Evolutionary conservation across 2,888 invertebrate genomes (phyloP), one percentile per base, ranked within the genome.

Genomic region (Athalia cordata): DNA sequence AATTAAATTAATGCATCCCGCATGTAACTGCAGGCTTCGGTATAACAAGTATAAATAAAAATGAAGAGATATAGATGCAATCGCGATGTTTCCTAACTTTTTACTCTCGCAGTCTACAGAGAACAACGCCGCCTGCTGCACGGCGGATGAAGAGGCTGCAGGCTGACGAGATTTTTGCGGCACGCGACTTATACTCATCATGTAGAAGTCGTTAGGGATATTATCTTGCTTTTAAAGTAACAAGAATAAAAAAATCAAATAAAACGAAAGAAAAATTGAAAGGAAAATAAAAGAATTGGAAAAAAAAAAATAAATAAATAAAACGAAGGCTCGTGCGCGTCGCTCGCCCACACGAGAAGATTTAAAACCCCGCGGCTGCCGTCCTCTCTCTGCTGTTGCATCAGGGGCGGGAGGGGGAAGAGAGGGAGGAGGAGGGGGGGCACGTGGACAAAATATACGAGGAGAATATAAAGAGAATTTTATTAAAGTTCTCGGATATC

Each of bases 151-250:
- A 11, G 43, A 5, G 9, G 29, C 65, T 43, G 43, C 9, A 5
- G 9, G 29, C 65, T 43, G 43, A 4, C 11, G 29, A 5, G 5
- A 8, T 70, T 70, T 70, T 68, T 57, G 57, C 68, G 68, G 55
- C 68, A 57, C 57, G 68, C 68, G 68, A 70, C 57, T 70, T 29
- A 29, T 29, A 29, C 29, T 29, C 29, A 29, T 29, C 43, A 43
- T 70, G 43, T 50, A 29, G 13, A 67, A 67, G 52, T 67, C 67
- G 68, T 70, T 55, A 45, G 59, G 15, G 5, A 8, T 47, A 47
- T 72, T 72, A 72, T 57, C 13, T 72, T 29, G 29, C 43, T 15
- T 15, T 7, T 7, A 11, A 55, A 52, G 29, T 55, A 47, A 55
- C 5, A 57, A 5, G 55, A 55, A 55, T 15, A 29, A 29, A 68